Evolutionary conservation across 2,888 invertebrate species (phyloP), one percentile per base, ranked within the genome.

Genomic region (Drosophila neonasuta): DNA sequence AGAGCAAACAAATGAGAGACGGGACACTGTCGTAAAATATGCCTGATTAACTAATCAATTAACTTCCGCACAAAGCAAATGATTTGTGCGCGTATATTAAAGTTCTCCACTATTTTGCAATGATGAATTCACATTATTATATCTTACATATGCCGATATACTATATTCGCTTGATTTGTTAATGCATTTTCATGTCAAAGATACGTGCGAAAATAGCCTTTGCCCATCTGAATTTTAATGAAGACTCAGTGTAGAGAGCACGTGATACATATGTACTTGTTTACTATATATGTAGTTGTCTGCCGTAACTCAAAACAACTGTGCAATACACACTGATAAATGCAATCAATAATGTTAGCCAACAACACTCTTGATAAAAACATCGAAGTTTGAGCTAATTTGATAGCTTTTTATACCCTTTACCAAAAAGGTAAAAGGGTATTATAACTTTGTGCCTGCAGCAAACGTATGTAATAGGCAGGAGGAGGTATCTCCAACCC

Each of bases 321-420:
- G 48, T 52, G 34, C 54, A 20, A 59, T 55, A 56, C 29, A 39
- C 39, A 46, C 66, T 66, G 57, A 74, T 74, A 58, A 55, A n/a
- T 10, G 36, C 2, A 32, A 51, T 13, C 11, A 46, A 39, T 49
- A 50, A 55, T 44, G 54, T 11, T 36, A 50, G 34, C 46, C n/a
- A 17, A 49, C 44, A 56, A 48, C 5, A 34, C 32, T 44, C 36
- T 1, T 58, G 74, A 73, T 74, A 74, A 61, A 39, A n/a, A 46
- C 24, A 59, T 54, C 41, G 42, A 17, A 61, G 55, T 48, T 60
- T 55, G 15, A 30, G 44, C 42, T 68, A 46, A 55, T 71, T 58
- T 51, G 36, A 55, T 63, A 58, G 51, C 10, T 50, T 44, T 46
- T 24, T 24, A 24, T 24, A 24, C 24, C 6, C 24, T 4, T 5